These are phyloP conservation scores for Pachyseris speciosa DNA, from an alignment of 64 coral and sea anemone species.

Conservation along the genomic window DNA sequence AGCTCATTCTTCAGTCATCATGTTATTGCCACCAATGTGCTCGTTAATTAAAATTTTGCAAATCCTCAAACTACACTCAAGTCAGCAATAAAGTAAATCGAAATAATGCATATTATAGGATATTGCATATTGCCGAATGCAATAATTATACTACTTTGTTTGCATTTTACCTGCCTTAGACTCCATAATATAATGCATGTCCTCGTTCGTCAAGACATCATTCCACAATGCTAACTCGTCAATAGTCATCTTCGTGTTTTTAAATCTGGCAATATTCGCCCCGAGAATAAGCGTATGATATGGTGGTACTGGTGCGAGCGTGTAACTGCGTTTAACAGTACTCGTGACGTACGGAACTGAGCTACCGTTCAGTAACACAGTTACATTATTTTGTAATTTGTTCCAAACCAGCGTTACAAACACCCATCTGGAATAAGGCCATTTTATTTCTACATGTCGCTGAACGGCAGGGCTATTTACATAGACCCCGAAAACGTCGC, in stretches of 20 bases:
- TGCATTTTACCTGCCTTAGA: conserved; percentile 84
- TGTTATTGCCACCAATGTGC: too few relatives aligned
- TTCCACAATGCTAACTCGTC: conserved; percentile 95
- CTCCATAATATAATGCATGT: conserved; percentile 62
- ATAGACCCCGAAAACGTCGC: conserved; percentile 24
- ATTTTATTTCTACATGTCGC: conserved; percentile 25
- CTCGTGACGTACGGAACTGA: not conserved
- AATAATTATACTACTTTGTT: too few relatives aligned
- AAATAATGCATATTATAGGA: too few relatives aligned
- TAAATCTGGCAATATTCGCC: conserved; percentile 48
- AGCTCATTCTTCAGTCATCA: too few relatives aligned
- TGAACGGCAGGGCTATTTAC: conserved; percentile 58
- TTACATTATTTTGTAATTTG: conserved; percentile 34
- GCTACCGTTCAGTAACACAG: conserved; percentile 73
- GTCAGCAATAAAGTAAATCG: too few relatives aligned
- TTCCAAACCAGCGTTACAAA: conserved; percentile 87
- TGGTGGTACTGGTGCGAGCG: not conserved
- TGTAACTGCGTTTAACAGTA: not conserved
- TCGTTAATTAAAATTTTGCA: too few relatives aligned
- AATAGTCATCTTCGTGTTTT: conserved; percentile 68
- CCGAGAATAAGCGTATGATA: conserved; percentile 73
- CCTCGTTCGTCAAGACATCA: conserved; percentile 20
- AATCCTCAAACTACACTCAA: too few relatives aligned
- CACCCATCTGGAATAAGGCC: conserved; percentile 61
- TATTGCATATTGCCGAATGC: too few relatives aligned